Base-by-base conservation (phyloP, 2,113 vertebrate genomes). In the Agapornis roseicollis region DNA sequence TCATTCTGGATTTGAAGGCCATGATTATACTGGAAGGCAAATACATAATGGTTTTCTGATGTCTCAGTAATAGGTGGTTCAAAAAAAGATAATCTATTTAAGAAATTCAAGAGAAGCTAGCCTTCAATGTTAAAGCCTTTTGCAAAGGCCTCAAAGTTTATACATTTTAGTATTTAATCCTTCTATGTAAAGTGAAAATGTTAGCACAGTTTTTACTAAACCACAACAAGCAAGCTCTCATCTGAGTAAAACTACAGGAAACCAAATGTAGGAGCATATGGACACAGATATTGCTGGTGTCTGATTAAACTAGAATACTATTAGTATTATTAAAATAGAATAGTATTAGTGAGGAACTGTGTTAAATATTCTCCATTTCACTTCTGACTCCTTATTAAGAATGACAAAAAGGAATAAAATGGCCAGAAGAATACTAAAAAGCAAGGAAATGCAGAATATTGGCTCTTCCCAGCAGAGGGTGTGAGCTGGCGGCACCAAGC, bases 211-310 rank as follows among this genome's bases (percentile, higher is more conserved):
- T 52, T 53, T 52, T 35, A 61, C 37, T 33, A 25, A 86, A 66
- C 47, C 4, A 27, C 7, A 47, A 5, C 4, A 29, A 49, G 8
- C 5, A 5, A 58, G 29, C 0, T 0, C 22, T 61, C 10, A 23
- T 47, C 35, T 11, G 8, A 61, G 8, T 19, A 46, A n/a, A 69
- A 31, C 7, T 17, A 69, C 17, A 11, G 17, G 39, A 81, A 55
- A 8, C 9, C 35, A 56, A 70, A 44, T 1, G 19, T 0, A 63
- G 25, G 25, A 72, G 29, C 11, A 24, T 2, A 61, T 2, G 4
- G 53, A n/a, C 35, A 55, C 5, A 73, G 31, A n/a, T 33, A 24
- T 1, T 29, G n/a, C 47, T 72, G 18, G 16, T 64, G 8, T 15
- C 56, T 53, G 22, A n/a, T 49, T 71, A 68, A 76, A 52, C 3